Conservation (phyloP, 1,140 invertebrate species). For the Macrosteles quadrilineatus region DNA sequence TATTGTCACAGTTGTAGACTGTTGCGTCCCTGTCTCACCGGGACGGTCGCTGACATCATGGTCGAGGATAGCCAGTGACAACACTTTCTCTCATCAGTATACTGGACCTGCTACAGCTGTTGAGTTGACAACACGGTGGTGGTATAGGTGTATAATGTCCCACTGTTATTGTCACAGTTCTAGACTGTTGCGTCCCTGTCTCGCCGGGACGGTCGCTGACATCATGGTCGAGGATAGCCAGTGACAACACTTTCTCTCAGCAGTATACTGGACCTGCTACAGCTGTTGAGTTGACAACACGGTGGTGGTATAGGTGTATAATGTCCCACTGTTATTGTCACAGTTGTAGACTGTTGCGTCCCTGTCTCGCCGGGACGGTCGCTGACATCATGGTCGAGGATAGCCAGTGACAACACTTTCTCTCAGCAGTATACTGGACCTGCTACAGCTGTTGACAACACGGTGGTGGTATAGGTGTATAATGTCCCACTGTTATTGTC, state of each 20-base stretch:
- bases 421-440: slow-evolving; percentile 15
- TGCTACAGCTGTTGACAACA: too few relatives aligned
- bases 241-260: neutral
- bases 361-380: too few relatives aligned
- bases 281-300: neutral
- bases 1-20: too few relatives aligned
- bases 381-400: neutral
- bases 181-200: slow-evolving; percentile 16
- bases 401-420: slow-evolving; percentile 6
- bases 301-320: slow-evolving; percentile 39
- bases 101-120: too few relatives aligned
- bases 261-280: slow-evolving; percentile 1
- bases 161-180: neutral
- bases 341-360: too few relatives aligned
- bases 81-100: too few relatives aligned
- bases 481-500: neutral
- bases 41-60: too few relatives aligned
- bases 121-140: too few relatives aligned
- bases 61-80: too few relatives aligned
- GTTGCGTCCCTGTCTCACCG: too few relatives aligned
- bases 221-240: slow-evolving; percentile 22
- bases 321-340: slow-evolving; percentile 65
- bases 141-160: too few relatives aligned
- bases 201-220: neutral
- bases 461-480: too few relatives aligned